These are phyloP conservation scores for Mayetiola destructor DNA, from an alignment of 2,888 invertebrate genomes.

Conservation along the genomic window DNA sequence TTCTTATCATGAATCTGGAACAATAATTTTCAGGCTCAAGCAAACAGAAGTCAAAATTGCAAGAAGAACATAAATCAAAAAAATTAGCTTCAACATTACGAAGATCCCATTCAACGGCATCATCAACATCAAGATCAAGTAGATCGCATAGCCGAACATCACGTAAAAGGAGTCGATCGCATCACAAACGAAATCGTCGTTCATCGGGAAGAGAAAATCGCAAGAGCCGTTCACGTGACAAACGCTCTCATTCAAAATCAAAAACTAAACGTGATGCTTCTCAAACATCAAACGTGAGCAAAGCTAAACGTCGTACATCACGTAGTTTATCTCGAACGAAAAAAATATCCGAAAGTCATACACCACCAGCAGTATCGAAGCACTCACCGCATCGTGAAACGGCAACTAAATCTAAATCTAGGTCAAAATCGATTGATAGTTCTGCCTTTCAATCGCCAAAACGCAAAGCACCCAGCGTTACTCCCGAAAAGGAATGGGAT, in stretches of 20 bases:
- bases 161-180: conserved; percentile 7
- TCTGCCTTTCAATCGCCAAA: conserved; percentile 21
- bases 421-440: conserved; percentile 19
- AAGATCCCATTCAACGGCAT: conserved; percentile 26
- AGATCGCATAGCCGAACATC: conserved; percentile 18
- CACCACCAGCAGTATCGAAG: neutral
- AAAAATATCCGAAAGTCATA: neutral
- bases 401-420: neutral
- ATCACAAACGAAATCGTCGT: conserved; percentile 22
- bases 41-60: neutral
- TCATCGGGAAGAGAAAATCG: conserved; percentile 22
- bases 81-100: conserved; percentile 29
- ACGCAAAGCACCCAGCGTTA: conserved; percentile 18
- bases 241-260: conserved; percentile 29
- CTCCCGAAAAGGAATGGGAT: conserved; percentile 16
- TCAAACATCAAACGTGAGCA: conserved; percentile 27
- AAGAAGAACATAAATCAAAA: conserved; percentile 18
- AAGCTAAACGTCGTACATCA: conserved; percentile 20
- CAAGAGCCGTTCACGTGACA: conserved; percentile 22
- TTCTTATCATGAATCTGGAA: too few relatives aligned
- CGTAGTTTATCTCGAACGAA: neutral
- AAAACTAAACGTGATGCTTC: conserved; percentile 22
- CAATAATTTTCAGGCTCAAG: neutral
- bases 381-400: neutral
- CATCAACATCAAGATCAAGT: conserved; percentile 25